Evolutionary conservation across 2,113 vertebrate species (phyloP).

Genomic region (Poecilia latipinna): DNA sequence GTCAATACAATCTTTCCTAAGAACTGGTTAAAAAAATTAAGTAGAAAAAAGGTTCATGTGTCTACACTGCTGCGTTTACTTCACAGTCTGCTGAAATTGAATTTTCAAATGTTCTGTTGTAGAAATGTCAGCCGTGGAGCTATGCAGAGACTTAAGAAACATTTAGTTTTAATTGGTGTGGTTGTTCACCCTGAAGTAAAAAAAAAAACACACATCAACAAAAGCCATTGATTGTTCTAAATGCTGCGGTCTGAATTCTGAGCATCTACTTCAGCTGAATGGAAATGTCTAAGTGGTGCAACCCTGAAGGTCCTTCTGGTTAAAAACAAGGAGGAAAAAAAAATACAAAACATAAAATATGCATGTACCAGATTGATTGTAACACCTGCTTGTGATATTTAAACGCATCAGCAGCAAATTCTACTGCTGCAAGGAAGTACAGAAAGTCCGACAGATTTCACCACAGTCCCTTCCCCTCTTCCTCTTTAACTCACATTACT

Average conservation of each 20-base stretch:
- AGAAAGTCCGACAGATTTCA: slow-evolving; percentile 18
- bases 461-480: background rate
- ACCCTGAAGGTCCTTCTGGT: background rate
- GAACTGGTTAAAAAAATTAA: no score
- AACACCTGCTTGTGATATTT: background rate
- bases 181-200: background rate
- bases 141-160: background rate
- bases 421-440: background rate
- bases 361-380: background rate
- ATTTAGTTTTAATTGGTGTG: background rate
- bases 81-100: background rate
- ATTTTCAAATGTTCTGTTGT: background rate
- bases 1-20: no score
- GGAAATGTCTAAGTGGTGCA: background rate
- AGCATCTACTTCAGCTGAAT: background rate
- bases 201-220: background rate
- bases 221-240: background rate
- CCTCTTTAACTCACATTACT: slow-evolving; percentile 8
- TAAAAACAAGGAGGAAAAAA: background rate
- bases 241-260: background rate
- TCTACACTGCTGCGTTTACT: background rate
- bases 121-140: background rate
- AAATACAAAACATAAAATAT: background rate
- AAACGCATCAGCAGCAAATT: slow-evolving; percentile 2
- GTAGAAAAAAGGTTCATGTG: background rate